These are phyloP conservation scores for Lepidiolamprologus cunningtoni DNA, from an alignment of 2,113 vertebrate genomes.

Conservation along the genomic window DNA sequence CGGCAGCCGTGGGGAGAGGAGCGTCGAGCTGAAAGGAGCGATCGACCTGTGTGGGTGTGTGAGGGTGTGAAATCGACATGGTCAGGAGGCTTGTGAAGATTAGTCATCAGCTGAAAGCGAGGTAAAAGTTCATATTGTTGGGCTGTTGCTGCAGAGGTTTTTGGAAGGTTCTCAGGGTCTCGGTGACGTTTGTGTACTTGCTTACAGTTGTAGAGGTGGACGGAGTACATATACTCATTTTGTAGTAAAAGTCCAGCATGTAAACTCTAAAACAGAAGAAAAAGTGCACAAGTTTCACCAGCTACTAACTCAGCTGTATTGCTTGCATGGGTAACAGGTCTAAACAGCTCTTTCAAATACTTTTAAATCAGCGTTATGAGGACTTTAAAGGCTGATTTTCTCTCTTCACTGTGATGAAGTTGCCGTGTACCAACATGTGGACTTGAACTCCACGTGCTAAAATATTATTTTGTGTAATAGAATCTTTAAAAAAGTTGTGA, in stretches of 20 bases:
- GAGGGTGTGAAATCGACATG: conserved; percentile 52
- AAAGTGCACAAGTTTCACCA: not conserved
- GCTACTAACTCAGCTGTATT: not conserved
- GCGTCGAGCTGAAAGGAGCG: conserved; percentile 27
- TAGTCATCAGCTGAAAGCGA: conserved; percentile 33
- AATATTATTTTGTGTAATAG: not conserved
- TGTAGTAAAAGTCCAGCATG: not conserved
- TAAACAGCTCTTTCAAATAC: not conserved
- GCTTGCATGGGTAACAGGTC: not conserved
- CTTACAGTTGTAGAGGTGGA: not conserved
- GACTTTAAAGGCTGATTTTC: not conserved
- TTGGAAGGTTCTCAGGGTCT: not conserved
- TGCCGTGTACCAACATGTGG: accelerated
- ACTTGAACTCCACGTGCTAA: not conserved
- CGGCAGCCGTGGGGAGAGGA: conserved; percentile 14
- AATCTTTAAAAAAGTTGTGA: not conserved
- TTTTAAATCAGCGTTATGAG: not conserved
- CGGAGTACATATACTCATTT: not conserved
- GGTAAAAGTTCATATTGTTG: conserved; percentile 36
- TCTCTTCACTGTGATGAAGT: not conserved
- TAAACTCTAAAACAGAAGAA: not conserved
- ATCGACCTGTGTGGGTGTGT: not conserved
- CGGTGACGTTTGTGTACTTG: not conserved
- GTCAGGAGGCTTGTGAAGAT: conserved; percentile 8
- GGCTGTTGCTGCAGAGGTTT: not conserved